Base-by-base conservation (phyloP, 2,797 vertebrate species). In the Pitangus sulphuratus region DNA sequence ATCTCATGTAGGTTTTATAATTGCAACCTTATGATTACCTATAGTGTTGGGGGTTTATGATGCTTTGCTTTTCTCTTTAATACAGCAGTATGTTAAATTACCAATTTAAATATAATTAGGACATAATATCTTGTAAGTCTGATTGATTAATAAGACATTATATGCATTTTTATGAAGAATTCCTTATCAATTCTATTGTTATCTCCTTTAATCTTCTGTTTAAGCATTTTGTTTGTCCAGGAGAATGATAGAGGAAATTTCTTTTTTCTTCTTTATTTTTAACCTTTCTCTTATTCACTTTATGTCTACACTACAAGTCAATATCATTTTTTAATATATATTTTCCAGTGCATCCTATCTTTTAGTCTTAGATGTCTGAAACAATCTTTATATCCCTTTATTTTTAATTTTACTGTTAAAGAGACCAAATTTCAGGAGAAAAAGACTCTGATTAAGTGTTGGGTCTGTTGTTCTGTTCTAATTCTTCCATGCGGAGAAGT, bases 381-480 rank as follows among this genome's bases (percentile, higher is more conserved):
- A 71, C 10, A 9, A 30, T 44, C 13, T 66, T 60, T 40, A 2
- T 24, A 22, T 31, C 8, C 31, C 66, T 76, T 77, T 50, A 47
- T 70, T 69, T 50, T 39, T 18, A 58, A 12, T 76, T 78, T 72
- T 76, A 35, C 39, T 62, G 9, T 40, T 30, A 21, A 79, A 83
- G 31, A 20, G 80, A 48, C 4, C 17, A 70, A 47, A 72, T 69
- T 61, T 65, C 50, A 54, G 47, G 47, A 60, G 28, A 4, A 60
- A 91, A 76, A 74, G 6, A 1, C 31, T 84, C 31, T 26, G 6
- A 16, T 12, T n/a, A 53, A 84, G 30, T 40, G 15, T 11, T 30
- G 2, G 15, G 20, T 54, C 39, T 18, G 0, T 53, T 60, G 8
- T 1, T 37, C 25, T 65, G 0, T 35, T 39, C 37, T 42, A 76